Conservation (phyloP, 2,113 vertebrate genomes). For the Psephotus haematonotus region DNA sequence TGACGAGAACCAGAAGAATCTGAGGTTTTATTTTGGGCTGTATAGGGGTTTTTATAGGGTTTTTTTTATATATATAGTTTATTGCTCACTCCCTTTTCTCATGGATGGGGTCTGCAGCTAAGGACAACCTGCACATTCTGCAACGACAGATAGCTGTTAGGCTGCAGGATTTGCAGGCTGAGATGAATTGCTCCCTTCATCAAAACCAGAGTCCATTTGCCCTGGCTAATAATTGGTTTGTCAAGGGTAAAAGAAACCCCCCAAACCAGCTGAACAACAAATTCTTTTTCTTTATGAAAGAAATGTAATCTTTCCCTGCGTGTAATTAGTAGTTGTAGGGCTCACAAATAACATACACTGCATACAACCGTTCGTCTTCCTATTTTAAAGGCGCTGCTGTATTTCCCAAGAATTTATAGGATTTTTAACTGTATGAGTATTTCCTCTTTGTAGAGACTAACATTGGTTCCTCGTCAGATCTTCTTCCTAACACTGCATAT, state of each 20-base stretch:
- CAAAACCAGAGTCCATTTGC: slow-evolving; percentile 16
- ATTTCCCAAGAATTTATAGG: not conserved
- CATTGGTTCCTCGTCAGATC: not conserved
- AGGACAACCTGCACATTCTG: not conserved
- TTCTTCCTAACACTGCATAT: not conserved
- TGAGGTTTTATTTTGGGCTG: slow-evolving; percentile 36
- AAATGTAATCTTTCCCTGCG: not conserved
- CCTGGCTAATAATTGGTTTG: not conserved
- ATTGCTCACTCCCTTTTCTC: slow-evolving; percentile 34
- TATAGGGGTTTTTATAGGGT: not conserved
- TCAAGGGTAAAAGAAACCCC: not conserved
- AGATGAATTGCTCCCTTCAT: slow-evolving; percentile 42
- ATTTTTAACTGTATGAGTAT: not conserved
- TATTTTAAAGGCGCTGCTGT: not conserved
- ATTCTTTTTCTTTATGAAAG: not conserved
- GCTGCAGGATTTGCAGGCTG: not conserved
- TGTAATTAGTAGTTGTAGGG: not conserved
- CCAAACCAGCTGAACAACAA: not conserved
- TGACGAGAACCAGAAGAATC: slow-evolving; percentile 61
- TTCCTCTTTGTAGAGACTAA: not conserved
- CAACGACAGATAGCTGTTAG: not conserved
- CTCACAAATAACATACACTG: not conserved
- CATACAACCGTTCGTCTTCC: not conserved
- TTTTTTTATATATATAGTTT: not conserved
- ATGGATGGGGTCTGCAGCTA: not conserved